phyloP scores from a whole-genome alignment of 2,113 vertebrate species.

The Nibea coibor region DNA sequence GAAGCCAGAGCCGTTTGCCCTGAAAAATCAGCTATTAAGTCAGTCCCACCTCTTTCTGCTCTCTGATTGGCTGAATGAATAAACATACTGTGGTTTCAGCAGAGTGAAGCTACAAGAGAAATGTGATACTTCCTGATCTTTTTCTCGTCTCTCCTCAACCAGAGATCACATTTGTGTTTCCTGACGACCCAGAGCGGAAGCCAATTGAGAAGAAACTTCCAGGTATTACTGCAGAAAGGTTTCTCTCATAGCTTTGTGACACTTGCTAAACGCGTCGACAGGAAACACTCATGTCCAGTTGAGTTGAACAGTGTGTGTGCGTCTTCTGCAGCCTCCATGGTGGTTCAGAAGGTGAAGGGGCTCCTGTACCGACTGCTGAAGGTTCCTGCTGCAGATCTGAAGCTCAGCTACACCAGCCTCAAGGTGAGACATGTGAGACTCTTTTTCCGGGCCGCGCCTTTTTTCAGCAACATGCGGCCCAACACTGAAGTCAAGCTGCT shows the following conservation, averaged over 20 bases:
- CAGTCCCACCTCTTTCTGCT: constrained; percentile 67
- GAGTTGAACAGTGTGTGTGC: not conserved
- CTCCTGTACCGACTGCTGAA: constrained; percentile 89
- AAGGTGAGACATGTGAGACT: constrained; percentile 78
- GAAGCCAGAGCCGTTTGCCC: constrained; percentile 81
- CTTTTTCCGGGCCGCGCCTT: too few relatives aligned
- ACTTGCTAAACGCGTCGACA: too few relatives aligned
- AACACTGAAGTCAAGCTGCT: not conserved
- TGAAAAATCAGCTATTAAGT: constrained; percentile 95
- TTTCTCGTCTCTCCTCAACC: constrained; percentile 30
- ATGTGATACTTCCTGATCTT: not conserved
- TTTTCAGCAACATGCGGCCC: too few relatives aligned
- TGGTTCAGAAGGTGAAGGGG: constrained; percentile 93
- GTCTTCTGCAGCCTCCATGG: constrained; percentile 89
- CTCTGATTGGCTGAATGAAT: not conserved
- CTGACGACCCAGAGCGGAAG: constrained; percentile 82
- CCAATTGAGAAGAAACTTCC: constrained; percentile 91
- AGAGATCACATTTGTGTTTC: constrained; percentile 90
- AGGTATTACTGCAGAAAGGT: constrained; percentile 80
- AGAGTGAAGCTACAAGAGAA: too few relatives aligned
- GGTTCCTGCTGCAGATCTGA: constrained; percentile 87
- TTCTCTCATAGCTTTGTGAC: too few relatives aligned
- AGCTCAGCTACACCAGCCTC: constrained; percentile 88
- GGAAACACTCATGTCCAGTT: too few relatives aligned
- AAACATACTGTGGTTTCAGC: not conserved